phyloP scores from a whole-genome alignment of 2,797 vertebrate species.

The Silurus lanzhouensis region DNA sequence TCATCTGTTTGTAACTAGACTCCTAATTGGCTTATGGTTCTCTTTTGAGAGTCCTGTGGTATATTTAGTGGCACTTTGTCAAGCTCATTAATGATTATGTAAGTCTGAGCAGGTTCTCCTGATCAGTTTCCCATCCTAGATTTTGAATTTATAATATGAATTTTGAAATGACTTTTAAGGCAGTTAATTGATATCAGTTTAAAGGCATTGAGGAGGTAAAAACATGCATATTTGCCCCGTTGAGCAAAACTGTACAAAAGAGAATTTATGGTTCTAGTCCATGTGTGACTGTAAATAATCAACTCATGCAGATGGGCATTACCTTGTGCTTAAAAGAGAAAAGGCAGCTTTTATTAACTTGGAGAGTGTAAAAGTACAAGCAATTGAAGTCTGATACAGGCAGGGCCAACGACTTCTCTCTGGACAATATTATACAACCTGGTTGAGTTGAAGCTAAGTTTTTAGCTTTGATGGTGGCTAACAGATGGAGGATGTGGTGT shows the following conservation, averaged over 20 bases:
- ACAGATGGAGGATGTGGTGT: constrained; percentile 1
- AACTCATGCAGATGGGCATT: not conserved
- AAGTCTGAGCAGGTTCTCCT: not conserved
- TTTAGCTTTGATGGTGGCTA: constrained; percentile 5
- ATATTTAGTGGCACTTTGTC: not conserved
- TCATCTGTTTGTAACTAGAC: not conserved
- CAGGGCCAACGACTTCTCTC: not conserved
- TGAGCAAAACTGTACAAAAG: not conserved
- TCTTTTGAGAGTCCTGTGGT: not conserved
- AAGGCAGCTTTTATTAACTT: constrained; percentile 12
- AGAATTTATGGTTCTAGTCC: not conserved
- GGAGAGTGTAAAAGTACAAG: not conserved
- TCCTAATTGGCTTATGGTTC: not conserved
- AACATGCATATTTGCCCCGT: not conserved
- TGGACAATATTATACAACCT: not conserved
- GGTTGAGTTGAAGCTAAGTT: not conserved
- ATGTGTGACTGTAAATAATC: not conserved
- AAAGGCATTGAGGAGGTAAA: not conserved
- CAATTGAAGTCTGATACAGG: not conserved
- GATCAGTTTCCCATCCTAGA: not conserved
- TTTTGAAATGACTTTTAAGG: not conserved
- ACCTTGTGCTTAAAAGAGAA: not conserved
- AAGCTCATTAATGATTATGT: not conserved
- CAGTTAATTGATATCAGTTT: not conserved
- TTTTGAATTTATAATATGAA: not conserved